Evolutionary conservation across 2,888 invertebrate genomes (phyloP).

Genomic region (Spodoptera exigua): DNA sequence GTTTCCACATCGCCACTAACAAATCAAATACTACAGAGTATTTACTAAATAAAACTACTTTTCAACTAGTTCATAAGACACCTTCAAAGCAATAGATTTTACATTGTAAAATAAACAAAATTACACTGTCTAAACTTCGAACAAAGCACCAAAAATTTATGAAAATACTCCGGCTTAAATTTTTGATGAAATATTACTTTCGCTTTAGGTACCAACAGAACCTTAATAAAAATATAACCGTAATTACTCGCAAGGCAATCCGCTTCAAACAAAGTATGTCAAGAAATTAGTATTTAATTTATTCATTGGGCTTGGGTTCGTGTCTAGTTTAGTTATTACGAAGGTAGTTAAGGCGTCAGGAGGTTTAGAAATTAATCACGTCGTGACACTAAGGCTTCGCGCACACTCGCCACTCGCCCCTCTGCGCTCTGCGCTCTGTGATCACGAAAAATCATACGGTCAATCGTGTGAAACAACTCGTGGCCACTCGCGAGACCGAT

Average conservation of each 20-base stretch:
- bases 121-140: slow-evolving; percentile 20
- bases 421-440: slow-evolving; percentile 23
- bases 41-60: too few relatives aligned
- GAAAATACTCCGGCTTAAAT: slow-evolving; percentile 33
- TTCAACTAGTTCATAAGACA: background rate
- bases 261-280: slow-evolving; percentile 82
- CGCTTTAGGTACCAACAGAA: slow-evolving; percentile 55
- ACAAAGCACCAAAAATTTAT: slow-evolving; percentile 44
- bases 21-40: too few relatives aligned
- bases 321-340: slow-evolving; percentile 80
- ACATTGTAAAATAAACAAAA: slow-evolving; percentile 21
- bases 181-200: slow-evolving; percentile 58
- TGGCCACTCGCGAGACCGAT: slow-evolving; percentile 28
- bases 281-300: slow-evolving; percentile 87
- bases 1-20: too few relatives aligned
- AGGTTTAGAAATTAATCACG: slow-evolving; percentile 76
- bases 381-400: slow-evolving; percentile 60
- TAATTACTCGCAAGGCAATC: slow-evolving; percentile 85
- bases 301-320: slow-evolving; percentile 83
- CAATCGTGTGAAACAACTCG: slow-evolving; percentile 51
- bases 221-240: slow-evolving; percentile 73
- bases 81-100: slow-evolving; percentile 1
- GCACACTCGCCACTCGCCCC: slow-evolving; percentile 42
- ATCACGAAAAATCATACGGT: slow-evolving; percentile 54
- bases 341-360: slow-evolving; percentile 72